These are phyloP conservation scores for Stomatorhinus ivindoensis DNA, from an alignment of 2,113 vertebrate genomes.

Conservation along the genomic window DNA sequence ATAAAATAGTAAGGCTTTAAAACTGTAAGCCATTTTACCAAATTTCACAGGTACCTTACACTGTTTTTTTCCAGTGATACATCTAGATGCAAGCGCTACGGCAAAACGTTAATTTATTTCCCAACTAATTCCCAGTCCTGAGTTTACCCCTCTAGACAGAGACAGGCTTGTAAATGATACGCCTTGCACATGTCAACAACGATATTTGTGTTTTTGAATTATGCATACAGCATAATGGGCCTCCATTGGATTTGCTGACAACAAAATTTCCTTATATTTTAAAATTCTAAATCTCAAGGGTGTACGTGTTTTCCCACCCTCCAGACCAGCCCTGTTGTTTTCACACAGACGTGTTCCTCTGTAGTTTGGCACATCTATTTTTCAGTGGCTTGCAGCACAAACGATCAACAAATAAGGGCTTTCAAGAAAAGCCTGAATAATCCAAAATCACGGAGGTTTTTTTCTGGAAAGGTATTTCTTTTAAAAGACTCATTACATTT, in stretches of 20 bases:
- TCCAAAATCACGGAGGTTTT: not conserved
- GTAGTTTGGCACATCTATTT: not conserved
- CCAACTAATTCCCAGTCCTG: constrained; percentile 32
- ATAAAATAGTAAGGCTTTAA: not conserved
- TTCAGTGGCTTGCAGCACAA: constrained; percentile 6
- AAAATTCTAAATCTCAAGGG: constrained; percentile 29
- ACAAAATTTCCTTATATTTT: constrained; percentile 33
- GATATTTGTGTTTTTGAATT: constrained; percentile 45
- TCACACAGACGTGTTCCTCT: not conserved
- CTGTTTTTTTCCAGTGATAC: constrained; percentile 11
- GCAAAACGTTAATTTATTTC: constrained; percentile 34
- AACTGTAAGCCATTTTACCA: constrained; percentile 3
- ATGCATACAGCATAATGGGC: constrained; percentile 37
- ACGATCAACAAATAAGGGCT: constrained; percentile 11
- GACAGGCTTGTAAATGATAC: constrained; percentile 35
- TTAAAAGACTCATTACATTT: not conserved
- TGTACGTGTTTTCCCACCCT: constrained; percentile 18
- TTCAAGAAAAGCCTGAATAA: not conserved
- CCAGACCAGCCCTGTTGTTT: not conserved
- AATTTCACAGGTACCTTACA: not conserved
- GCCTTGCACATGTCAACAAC: constrained; percentile 38
- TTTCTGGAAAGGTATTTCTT: not conserved
- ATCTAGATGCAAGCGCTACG: constrained; percentile 9
- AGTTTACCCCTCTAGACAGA: constrained; percentile 32
- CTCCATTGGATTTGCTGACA: constrained; percentile 37